phyloP scores from a whole-genome alignment of 92 coral and sea anemone genomes.

The Parazoanthus darwini region DNA sequence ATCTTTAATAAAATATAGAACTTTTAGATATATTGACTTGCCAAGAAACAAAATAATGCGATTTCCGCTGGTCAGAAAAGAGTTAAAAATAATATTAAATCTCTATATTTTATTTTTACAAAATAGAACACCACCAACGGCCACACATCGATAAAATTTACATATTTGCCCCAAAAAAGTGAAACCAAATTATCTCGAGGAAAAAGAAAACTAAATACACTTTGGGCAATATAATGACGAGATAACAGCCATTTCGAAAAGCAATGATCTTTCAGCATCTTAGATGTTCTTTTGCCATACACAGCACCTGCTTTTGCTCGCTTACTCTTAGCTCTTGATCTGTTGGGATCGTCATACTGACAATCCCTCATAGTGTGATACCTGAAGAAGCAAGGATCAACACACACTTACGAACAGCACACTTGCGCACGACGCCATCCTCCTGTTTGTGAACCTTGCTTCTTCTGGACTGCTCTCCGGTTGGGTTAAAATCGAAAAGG shows the following conservation, averaged over 20 bases:
- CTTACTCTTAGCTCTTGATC: slow-evolving; percentile 47
- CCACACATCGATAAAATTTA: neutral
- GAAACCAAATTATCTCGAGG: neutral
- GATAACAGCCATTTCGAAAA: slow-evolving; percentile 25
- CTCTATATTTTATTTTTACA: slow-evolving; percentile 9
- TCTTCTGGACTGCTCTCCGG: no score
- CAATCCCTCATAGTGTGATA: neutral
- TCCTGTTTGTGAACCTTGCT: slow-evolving; percentile 37
- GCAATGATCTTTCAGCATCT: slow-evolving; percentile 13
- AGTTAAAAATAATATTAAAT: neutral
- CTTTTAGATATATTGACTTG: neutral
- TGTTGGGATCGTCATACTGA: slow-evolving; percentile 38
- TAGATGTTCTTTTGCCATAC: slow-evolving; percentile 44
- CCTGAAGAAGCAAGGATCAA: slow-evolving; percentile 30
- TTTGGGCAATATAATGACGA: slow-evolving; percentile 12
- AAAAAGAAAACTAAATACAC: slow-evolving; percentile 10
- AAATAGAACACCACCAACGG: slow-evolving; percentile 15
- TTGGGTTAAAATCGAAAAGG: no score
- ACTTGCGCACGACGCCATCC: slow-evolving; percentile 37
- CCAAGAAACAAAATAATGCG: neutral
- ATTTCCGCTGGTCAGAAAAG: slow-evolving; percentile 9
- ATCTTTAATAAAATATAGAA: neutral
- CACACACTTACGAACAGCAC: slow-evolving; percentile 42
- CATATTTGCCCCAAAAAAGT: no score
- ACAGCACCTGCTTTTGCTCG: slow-evolving; percentile 39